Base-by-base conservation (phyloP, 2,797 vertebrate genomes). In the Rousettus madagascariensis region DNA sequence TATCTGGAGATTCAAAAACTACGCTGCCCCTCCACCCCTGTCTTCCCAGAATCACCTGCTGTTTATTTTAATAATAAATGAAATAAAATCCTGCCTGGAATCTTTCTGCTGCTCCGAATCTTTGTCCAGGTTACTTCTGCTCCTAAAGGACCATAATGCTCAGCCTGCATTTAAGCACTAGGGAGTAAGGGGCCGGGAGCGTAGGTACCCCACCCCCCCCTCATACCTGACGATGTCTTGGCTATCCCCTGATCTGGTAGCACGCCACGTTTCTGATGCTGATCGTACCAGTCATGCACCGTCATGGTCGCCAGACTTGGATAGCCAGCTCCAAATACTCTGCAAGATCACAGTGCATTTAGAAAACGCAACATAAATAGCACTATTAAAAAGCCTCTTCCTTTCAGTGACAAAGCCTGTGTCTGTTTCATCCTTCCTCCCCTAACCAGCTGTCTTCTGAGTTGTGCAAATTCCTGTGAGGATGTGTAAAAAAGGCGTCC, bases 261-360 rank as follows among this genome's bases (percentile, higher is more conserved):
- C 2, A 83, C 86, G n/a, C 98, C 99, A 0, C 96, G 98, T 77
- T 96, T 98, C 10, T 51, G 98, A 96, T 99, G 99, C 65, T 99
- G 99, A 0, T 99, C 99, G 8, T 99, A 99, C 99, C 99, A 99
- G 55, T 99, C 99, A 46, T 99, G 98, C 93, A 99, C 99, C 0
- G 99, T 99, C 99, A 99, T 99, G 0, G 99, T 99, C 19, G 99
- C 96, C 77, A 99, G 98, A 94, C 99, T 99, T 0, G 99, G 99
- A 91, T 99, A 99, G 1, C 99, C 99, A 6, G 98, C 98, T 6
- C 99, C 99, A 91, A 99, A 99, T 90, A 99, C 99, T 83, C 99
- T 99, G 95, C 17, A 63, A 97, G 12, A 96, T 46, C 87, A 95
- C 86, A 97, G 0, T 46, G 38, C 24, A 49, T 77, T 97, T 91